Evolutionary conservation across 2,888 invertebrate species (phyloP).

Genomic region (Rhogogaster chlorosoma): DNA sequence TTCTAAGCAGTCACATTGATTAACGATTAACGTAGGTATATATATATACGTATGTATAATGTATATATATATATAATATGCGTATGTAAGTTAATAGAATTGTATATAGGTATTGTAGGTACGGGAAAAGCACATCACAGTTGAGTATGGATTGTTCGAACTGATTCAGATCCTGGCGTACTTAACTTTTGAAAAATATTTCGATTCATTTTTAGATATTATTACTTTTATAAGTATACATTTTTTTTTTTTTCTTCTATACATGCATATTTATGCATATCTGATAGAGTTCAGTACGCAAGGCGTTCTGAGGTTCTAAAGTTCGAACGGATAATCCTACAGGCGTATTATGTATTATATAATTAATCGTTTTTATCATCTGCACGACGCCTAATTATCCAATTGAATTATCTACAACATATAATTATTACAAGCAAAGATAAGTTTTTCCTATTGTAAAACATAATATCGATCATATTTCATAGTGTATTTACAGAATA

Average conservation of each 20-base stretch:
- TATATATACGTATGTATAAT: neutral
- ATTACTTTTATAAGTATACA: neutral
- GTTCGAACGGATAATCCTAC: conserved; percentile 41
- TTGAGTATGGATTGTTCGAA: conserved; percentile 49
- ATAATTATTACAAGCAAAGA: neutral
- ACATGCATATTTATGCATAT: neutral
- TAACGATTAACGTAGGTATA: neutral
- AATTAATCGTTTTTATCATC: neutral
- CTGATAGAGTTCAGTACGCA: conserved; percentile 4
- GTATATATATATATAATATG: neutral
- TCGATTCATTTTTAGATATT: neutral
- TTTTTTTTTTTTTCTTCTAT: neutral
- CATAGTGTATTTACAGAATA: conserved; percentile 1
- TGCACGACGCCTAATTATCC: neutral
- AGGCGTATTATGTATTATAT: neutral
- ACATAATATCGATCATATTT: neutral
- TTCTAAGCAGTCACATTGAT: conserved; percentile 48
- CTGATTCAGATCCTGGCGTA: conserved; percentile 33
- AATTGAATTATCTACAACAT: neutral
- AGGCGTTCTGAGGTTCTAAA: neutral
- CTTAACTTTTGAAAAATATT: conserved; percentile 13
- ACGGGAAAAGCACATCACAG: conserved; percentile 54
- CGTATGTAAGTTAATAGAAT: neutral
- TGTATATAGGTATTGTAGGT: conserved; percentile 35
- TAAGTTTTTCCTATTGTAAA: neutral